These are phyloP conservation scores for Oligia latruncula DNA, from an alignment of 2,888 invertebrate genomes.

Conservation along the genomic window DNA sequence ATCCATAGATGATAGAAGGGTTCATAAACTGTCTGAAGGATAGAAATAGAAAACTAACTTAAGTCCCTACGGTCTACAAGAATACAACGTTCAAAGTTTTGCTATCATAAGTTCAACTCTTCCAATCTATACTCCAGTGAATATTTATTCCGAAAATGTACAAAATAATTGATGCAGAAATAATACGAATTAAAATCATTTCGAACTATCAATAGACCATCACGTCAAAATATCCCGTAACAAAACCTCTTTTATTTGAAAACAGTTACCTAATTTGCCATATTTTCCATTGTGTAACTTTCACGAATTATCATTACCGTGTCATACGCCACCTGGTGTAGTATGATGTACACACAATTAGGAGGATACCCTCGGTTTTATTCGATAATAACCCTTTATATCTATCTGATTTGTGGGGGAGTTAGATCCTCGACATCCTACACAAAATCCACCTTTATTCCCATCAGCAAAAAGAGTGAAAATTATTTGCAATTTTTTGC, in stretches of 20 bases:
- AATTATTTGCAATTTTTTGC: slow-evolving; percentile 31
- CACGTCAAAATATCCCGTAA: slow-evolving; percentile 48
- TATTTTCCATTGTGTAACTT: slow-evolving; percentile 59
- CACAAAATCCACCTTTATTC: slow-evolving; percentile 51
- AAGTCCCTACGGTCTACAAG: neutral
- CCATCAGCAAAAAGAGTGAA: slow-evolving; percentile 13
- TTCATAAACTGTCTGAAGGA: neutral
- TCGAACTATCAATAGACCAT: slow-evolving; percentile 18
- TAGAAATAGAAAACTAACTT: neutral
- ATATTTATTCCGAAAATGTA: neutral
- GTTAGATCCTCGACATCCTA: slow-evolving; percentile 27
- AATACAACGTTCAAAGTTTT: neutral
- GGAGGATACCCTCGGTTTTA: slow-evolving; percentile 61
- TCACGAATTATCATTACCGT: slow-evolving; percentile 67
- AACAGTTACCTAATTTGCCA: slow-evolving; percentile 56
- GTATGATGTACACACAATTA: slow-evolving; percentile 65
- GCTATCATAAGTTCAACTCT: neutral
- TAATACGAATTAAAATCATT: slow-evolving; percentile 43
- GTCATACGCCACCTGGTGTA: slow-evolving; percentile 69
- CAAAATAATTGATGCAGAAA: slow-evolving; percentile 27
- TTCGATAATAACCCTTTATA: slow-evolving; percentile 77
- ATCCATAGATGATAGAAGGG: neutral
- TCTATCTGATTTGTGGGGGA: slow-evolving; percentile 72
- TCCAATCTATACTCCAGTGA: neutral
- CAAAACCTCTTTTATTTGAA: slow-evolving; percentile 40